Conservation (phyloP, 2,797 vertebrate genomes). For the Gymnocypris eckloni region DNA sequence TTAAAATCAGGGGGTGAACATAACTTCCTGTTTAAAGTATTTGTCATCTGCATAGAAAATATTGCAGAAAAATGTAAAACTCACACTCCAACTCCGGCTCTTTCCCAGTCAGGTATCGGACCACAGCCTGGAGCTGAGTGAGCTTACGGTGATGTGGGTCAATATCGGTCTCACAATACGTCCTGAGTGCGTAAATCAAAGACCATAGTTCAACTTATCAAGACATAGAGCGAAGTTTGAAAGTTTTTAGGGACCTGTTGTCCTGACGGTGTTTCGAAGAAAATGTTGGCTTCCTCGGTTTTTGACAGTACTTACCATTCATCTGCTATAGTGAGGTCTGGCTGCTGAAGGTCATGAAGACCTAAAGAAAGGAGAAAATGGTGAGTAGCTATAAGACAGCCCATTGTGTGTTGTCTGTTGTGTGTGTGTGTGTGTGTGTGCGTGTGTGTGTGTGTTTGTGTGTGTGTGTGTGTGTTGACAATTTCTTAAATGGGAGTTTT, state of each 20-base stretch:
- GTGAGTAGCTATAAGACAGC: not conserved
- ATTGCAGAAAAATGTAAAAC: conserved; percentile 57
- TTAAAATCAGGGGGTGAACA: not conserved
- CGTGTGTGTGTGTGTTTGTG: not conserved
- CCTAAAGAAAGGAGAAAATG: conserved; percentile 71
- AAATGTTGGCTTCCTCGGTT: not conserved
- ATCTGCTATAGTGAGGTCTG: conserved; percentile 87
- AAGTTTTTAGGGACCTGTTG: not conserved
- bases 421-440: not conserved
- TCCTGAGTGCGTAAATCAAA: conserved; percentile 76
- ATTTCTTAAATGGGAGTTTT: not conserved
- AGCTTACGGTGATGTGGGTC: conserved; percentile 91
- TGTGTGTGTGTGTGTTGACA: not conserved
- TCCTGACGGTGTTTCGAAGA: not conserved
- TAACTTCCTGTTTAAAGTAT: not conserved
- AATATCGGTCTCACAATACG: conserved; percentile 93
- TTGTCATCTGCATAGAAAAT: not conserved
- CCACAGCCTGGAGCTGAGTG: conserved; percentile 87
- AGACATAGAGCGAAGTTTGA: not conserved
- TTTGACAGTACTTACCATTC: conserved; percentile 84
- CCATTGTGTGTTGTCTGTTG: no score
- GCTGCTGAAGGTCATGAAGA: conserved; percentile 91
- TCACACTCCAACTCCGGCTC: conserved; percentile 92
- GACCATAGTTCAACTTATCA: not conserved
- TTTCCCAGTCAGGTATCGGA: conserved; percentile 87